Base-by-base conservation (phyloP, 2,888 invertebrate genomes). In the Agrilus biguttatus region DNA sequence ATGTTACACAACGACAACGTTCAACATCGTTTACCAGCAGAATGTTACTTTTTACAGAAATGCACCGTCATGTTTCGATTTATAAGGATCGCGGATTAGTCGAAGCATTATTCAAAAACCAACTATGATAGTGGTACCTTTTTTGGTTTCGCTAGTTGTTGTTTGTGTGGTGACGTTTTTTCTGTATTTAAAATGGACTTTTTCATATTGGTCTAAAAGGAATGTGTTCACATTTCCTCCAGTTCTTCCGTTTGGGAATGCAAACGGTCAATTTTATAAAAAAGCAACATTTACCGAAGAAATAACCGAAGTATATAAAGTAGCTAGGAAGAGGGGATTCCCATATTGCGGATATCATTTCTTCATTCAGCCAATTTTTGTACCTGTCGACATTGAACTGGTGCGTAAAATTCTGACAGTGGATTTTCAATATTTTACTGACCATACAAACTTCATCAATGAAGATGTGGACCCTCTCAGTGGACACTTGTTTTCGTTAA, bases 351-450 rank as follows among this genome's bases (percentile, higher is more conserved):
- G 59, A n/a, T 39, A 49, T 1, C 61, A 45, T 39, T 38, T 39
- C 14, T 46, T 50, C 5, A 8, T 40, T 8, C 34, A 19, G 19
- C 51, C 52, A 0, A 41, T 42, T 6, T 52, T 49, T 37, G 1
- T 53, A 1, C 46, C 48, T 0, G 33, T 47, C 1, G 47, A 52
- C 37, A 38, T 45, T 5, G 49, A 53, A n/a, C 46, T 42, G 8
- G 37, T 54, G 19, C 54, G 53, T 42, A 65, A 67, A 36, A 61
- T 78, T 14, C 53, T 78, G 51, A 69, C 71, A 33, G 72, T 68
- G 47, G 77, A 78, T 50, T 79, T 75, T 48, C 63, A 62, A 7
- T 61, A 72, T 53, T 79, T 79, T 47, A 70, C 71, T 54, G 75
- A 77, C 43, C 73, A 77, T 39, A 78, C 77, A 0, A 59, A 72